phyloP scores from a whole-genome alignment of 2,113 vertebrate species.

The Plectropomus leopardus region DNA sequence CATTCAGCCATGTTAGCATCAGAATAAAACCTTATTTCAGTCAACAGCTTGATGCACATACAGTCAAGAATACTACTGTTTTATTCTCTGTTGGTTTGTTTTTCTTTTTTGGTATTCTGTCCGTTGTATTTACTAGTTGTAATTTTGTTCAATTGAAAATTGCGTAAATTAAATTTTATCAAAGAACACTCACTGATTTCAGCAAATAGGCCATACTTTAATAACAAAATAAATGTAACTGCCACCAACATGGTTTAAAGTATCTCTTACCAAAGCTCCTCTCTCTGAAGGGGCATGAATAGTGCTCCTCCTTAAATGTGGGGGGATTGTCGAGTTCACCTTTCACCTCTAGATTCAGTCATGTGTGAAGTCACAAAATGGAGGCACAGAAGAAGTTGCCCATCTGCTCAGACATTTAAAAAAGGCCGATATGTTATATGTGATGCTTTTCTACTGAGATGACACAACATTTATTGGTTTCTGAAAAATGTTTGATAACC shows the following conservation, averaged over 20 bases:
- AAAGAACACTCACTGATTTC: not conserved
- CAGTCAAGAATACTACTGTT: too few species aligned
- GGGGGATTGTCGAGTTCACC: slow-evolving; percentile 65
- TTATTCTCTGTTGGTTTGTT: too few species aligned
- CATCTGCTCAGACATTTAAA: slow-evolving; percentile 13
- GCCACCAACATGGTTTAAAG: too few species aligned
- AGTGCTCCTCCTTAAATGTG: slow-evolving; percentile 28
- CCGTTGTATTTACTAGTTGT: too few species aligned
- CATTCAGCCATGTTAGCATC: not conserved
- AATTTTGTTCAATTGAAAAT: too few species aligned
- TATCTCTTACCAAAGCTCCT: slow-evolving; percentile 40
- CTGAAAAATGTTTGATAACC: not conserved
- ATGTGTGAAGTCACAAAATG: slow-evolving; percentile 73
- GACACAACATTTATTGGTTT: not conserved
- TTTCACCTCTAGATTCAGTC: slow-evolving; percentile 67
- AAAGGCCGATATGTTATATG: too few species aligned
- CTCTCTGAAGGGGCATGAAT: slow-evolving; percentile 26
- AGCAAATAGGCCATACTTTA: not conserved
- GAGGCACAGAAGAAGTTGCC: slow-evolving; percentile 13
- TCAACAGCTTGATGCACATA: not conserved
- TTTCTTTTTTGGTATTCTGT: too few species aligned
- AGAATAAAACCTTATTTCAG: not conserved
- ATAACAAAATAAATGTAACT: too few species aligned
- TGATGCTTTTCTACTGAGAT: too few species aligned
- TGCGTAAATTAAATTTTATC: too few species aligned